phyloP scores from a whole-genome alignment of 1,140 invertebrate species.

The Ceratitis capitata region DNA sequence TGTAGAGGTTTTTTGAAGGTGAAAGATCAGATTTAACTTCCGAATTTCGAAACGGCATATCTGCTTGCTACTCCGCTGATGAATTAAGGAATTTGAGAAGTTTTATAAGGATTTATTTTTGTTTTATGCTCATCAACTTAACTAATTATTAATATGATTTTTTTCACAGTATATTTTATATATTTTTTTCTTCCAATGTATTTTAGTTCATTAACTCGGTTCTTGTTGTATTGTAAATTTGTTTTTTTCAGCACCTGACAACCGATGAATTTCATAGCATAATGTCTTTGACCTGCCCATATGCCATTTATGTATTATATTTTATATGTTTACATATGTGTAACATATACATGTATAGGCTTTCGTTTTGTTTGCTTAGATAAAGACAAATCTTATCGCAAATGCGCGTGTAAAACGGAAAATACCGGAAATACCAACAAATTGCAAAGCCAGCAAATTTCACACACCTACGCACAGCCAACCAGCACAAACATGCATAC shows the following conservation, averaged over 20 bases:
- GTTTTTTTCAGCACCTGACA: background rate
- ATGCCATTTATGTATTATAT: background rate
- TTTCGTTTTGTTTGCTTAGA: background rate
- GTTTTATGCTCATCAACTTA: no score
- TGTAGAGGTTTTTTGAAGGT: no score
- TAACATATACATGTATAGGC: background rate
- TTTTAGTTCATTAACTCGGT: background rate
- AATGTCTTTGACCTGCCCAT: background rate
- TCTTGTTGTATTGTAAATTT: background rate
- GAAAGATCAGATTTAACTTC: no score
- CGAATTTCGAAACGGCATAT: no score
- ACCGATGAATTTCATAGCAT: background rate
- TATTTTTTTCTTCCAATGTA: background rate
- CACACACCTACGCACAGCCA: background rate
- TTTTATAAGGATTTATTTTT: no score
- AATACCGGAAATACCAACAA: background rate
- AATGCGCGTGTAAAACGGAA: background rate
- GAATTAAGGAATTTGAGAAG: no score
- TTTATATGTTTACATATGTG: no score
- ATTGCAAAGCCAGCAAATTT: background rate
- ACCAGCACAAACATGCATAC: background rate
- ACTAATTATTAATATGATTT: no score
- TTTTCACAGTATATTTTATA: no score
- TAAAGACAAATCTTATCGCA: conserved; percentile 4
- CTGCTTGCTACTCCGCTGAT: no score